phyloP scores from a whole-genome alignment of 2,888 invertebrate species.

The Acrocyrtus sp. region DNA sequence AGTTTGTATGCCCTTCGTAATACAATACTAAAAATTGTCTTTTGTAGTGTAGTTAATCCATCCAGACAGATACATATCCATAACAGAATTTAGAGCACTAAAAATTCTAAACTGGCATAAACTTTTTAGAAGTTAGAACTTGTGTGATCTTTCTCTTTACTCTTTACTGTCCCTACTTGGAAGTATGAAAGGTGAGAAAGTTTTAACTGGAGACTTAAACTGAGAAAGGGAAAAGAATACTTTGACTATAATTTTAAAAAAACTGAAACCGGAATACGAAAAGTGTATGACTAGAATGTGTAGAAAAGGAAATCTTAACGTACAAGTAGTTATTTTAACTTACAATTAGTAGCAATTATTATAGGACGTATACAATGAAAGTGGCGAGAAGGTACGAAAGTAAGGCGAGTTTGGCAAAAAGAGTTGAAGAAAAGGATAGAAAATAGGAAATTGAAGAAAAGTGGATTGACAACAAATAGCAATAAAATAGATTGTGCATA shows the following conservation, averaged over 20 bases:
- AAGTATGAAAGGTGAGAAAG: too few relatives aligned
- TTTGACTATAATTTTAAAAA: slow-evolving; percentile 1
- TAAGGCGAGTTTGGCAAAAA: too few relatives aligned
- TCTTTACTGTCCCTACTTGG: too few relatives aligned
- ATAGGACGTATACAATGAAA: too few relatives aligned
- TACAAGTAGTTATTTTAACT: not conserved
- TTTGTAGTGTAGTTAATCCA: slow-evolving; percentile 23
- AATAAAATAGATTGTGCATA: slow-evolving; percentile 9
- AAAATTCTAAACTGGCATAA: too few relatives aligned
- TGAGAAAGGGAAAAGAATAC: not conserved
- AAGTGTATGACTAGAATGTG: not conserved
- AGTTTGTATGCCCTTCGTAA: too few relatives aligned
- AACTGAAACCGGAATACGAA: not conserved
- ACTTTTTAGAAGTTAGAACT: not conserved
- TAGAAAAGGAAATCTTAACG: not conserved
- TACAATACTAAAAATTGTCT: not conserved
- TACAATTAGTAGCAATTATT: too few relatives aligned
- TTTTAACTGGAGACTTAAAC: not conserved
- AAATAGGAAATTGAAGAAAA: too few relatives aligned
- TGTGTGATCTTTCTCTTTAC: not conserved
- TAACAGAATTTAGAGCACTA: not conserved
- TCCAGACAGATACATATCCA: slow-evolving; percentile 37
- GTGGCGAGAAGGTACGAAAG: too few relatives aligned
- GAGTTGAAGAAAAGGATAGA: too few relatives aligned
- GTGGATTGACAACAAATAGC: slow-evolving; percentile 15